phyloP scores from a whole-genome alignment of 53 echinoderm and acorn worm species.

The Pentamera pediparva region DNA sequence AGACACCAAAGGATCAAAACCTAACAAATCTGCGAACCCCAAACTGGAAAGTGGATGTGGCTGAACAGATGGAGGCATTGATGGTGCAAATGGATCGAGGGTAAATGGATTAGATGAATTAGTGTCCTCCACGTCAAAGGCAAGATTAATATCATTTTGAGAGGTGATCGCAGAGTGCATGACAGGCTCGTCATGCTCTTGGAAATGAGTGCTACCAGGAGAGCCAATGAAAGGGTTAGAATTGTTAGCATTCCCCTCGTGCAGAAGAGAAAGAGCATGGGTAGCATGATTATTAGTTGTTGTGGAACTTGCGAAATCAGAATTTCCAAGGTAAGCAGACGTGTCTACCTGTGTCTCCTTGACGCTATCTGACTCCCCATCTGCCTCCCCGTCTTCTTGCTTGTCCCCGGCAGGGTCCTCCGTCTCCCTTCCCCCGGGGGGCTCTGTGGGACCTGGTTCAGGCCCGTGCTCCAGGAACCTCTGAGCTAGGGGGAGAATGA shows the following conservation, averaged over 20 bases:
- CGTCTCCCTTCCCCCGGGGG: background rate
- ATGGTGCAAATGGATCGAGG: background rate
- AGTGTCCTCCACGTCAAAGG: conserved; percentile 8
- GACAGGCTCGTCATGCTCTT: conserved; percentile 1
- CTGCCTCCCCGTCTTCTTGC: conserved; percentile 1
- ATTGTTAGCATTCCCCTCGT: conserved; percentile 25
- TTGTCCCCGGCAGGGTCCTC: conserved; percentile 3
- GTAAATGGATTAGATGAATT: no score
- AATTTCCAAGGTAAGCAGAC: conserved; percentile 17
- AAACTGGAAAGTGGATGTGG: background rate
- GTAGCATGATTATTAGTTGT: background rate
- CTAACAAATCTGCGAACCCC: background rate
- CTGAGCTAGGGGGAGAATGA: conserved; percentile 64
- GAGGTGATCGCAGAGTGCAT: background rate
- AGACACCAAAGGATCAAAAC: conserved; percentile 24
- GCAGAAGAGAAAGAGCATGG: conserved; percentile 1
- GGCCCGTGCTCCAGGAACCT: conserved; percentile 57
- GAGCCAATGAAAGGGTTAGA: conserved; percentile 12
- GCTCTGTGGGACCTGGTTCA: background rate
- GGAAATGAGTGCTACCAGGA: background rate
- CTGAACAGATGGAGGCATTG: background rate
- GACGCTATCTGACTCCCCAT: conserved; percentile 1
- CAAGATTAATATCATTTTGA: conserved; percentile 8
- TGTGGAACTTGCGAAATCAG: background rate
- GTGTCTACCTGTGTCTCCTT: conserved; percentile 37